Conservation (phyloP, 2,888 invertebrate genomes). For the Tuta absoluta region DNA sequence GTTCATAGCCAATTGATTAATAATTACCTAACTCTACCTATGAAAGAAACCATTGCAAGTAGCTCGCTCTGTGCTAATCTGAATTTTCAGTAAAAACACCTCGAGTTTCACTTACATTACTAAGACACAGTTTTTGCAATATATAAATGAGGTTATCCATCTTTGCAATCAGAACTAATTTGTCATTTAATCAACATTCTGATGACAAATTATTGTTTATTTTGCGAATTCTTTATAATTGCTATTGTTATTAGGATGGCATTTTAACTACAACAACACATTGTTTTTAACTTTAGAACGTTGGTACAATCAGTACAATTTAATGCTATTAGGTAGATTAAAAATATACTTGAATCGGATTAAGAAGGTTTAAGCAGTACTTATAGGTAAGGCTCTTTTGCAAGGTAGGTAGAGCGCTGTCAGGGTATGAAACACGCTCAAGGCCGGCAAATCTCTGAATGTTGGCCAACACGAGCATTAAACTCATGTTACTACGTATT, state of each 20-base stretch:
- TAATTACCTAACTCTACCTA: too few species aligned
- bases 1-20: too few species aligned
- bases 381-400: slow-evolving; percentile 7
- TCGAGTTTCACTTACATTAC: background rate
- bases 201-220: slow-evolving; percentile 3
- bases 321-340: background rate
- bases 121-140: background rate
- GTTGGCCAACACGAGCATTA: slow-evolving; percentile 10
- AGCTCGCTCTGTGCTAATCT: background rate
- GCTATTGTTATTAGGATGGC: background rate
- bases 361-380: background rate
- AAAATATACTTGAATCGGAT: slow-evolving; percentile 12
- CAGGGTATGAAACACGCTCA: slow-evolving; percentile 3
- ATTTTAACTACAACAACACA: slow-evolving; percentile 11
- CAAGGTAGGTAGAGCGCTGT: background rate
- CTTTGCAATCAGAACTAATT: background rate
- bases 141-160: background rate
- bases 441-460: slow-evolving; percentile 14
- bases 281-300: background rate
- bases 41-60: too few species aligned
- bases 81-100: background rate
- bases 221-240: background rate
- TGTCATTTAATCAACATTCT: slow-evolving; percentile 15
- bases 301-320: background rate
- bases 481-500: background rate